These are phyloP conservation scores for Peromyscus melanophrys DNA, from an alignment of 2,797 vertebrate genomes.

Conservation along the genomic window DNA sequence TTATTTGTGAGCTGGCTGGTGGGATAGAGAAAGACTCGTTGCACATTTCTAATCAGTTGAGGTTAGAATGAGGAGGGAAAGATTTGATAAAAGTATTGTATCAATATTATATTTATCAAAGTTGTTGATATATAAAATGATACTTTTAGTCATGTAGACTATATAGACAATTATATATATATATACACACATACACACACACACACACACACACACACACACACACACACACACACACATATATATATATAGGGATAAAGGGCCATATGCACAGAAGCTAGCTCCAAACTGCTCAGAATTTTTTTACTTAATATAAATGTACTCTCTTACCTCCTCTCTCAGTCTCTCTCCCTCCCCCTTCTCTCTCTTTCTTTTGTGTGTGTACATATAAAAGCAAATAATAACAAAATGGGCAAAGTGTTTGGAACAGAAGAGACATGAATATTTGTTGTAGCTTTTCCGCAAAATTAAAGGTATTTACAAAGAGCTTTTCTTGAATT, in stretches of 20 bases:
- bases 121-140: neutral
- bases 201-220: too few species aligned
- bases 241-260: neutral
- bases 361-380: neutral
- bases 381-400: neutral
- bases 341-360: too few species aligned
- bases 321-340: neutral
- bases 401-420: neutral
- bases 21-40: neutral
- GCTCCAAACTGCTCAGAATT: neutral
- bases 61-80: neutral
- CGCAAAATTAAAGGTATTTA: conserved; percentile 13
- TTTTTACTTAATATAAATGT: neutral
- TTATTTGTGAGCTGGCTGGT: neutral
- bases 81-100: conserved; percentile 12
- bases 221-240: too few species aligned
- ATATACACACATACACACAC: too few species aligned
- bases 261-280: neutral
- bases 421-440: neutral
- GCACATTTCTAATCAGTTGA: neutral
- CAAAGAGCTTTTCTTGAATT: neutral
- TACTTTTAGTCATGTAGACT: conserved; percentile 19
- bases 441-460: neutral
- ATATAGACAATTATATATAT: neutral
- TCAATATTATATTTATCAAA: conserved; percentile 12